A percentile compares a stretch with the other conserved stretches of the same genome.
phyloP scores from a whole-genome alignment of 2,888 invertebrate species.

The Ormyrus pomaceus region DNA sequence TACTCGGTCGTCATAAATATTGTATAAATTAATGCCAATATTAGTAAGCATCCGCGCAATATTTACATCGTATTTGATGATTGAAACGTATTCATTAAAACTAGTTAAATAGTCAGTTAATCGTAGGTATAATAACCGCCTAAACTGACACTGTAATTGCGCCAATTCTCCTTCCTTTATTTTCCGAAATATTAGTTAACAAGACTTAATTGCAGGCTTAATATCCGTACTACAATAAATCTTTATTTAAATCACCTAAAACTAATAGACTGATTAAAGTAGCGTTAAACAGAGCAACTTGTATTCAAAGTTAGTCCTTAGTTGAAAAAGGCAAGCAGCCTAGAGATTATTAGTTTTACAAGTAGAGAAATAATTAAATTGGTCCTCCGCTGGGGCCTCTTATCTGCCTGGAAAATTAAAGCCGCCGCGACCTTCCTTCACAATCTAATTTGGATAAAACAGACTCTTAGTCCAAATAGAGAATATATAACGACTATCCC shows the following conservation, averaged over 20 bases:
- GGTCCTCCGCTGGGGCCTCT: too few species aligned
- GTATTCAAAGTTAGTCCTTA: neutral
- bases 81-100: neutral
- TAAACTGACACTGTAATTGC: too few species aligned
- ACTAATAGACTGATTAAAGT: neutral
- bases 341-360: too few species aligned
- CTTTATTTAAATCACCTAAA: slow-evolving; percentile 31
- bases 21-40: neutral
- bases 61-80: neutral
- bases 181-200: too few species aligned
- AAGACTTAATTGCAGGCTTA: too few species aligned
- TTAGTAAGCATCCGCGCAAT: neutral
- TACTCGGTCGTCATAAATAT: slow-evolving; percentile 22
- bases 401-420: too few species aligned
- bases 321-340: neutral
- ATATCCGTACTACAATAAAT: slow-evolving; percentile 19
- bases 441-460: too few species aligned
- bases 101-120: neutral
- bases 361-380: too few species aligned
- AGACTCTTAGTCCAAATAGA: too few species aligned
- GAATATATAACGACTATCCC: too few species aligned
- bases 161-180: too few species aligned
- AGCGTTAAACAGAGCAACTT: neutral
- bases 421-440: too few species aligned
- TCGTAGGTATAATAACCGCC: neutral